phyloP scores from a whole-genome alignment of 2,113 vertebrate genomes.

The Merops nubicus region DNA sequence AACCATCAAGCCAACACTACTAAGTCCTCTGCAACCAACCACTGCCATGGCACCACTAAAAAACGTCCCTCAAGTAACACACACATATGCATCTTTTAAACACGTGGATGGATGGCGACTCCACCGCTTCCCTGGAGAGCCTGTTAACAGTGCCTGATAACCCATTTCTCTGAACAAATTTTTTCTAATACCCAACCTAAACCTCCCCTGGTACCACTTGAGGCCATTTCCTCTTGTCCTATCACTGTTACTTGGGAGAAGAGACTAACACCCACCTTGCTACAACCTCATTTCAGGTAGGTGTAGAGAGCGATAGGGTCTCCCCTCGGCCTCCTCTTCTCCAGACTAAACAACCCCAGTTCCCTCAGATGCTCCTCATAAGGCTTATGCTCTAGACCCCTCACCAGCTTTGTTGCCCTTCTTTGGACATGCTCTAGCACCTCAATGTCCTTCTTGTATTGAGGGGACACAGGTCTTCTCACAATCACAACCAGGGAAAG shows the following conservation, averaged over 20 bases:
- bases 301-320: not conserved
- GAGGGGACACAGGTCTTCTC: not conserved
- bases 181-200: not conserved
- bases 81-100: not conserved
- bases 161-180: not conserved
- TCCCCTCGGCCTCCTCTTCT: not conserved
- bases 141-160: not conserved
- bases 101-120: not conserved
- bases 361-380: not conserved
- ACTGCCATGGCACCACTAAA: not conserved
- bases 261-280: not conserved
- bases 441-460: not conserved
- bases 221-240: not conserved
- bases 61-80: not conserved
- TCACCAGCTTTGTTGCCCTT: not conserved
- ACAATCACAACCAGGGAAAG: not conserved
- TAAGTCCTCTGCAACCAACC: no score
- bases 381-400: not conserved
- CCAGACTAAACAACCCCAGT: not conserved
- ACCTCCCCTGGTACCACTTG: not conserved
- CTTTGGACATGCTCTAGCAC: not conserved
- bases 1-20: no score
- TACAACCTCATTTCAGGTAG: not conserved
- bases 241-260: not conserved
- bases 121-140: not conserved